Percentiles rank a stretch among this genome's conserved stretches.
Evolutionary conservation across 2,888 invertebrate species (phyloP).

Genomic region (Oscheius sp.): DNA sequence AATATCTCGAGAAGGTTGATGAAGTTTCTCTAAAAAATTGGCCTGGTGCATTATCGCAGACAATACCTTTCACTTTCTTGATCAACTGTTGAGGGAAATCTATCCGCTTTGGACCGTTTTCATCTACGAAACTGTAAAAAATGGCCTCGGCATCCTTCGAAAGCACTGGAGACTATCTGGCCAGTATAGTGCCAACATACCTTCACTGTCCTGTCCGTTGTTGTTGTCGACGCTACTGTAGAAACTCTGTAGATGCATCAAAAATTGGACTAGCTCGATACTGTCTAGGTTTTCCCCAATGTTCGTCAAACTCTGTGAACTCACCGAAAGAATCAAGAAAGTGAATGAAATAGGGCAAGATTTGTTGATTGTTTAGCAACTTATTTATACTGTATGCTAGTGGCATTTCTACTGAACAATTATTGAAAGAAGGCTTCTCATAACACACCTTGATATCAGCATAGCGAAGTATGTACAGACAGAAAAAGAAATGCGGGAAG

Average conservation of each 20-base stretch:
- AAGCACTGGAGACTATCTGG: not conserved
- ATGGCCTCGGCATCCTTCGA: conserved; percentile 18
- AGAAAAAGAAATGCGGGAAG: not conserved
- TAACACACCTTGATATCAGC: not conserved
- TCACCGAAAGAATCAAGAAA: conserved; percentile 26
- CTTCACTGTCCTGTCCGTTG: not conserved
- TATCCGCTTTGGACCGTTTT: conserved; percentile 8
- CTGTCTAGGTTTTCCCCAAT: not conserved
- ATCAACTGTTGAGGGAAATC: conserved; percentile 6
- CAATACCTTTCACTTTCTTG: not conserved
- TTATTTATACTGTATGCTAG: conserved; percentile 24
- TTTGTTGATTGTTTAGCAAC: conserved; percentile 21
- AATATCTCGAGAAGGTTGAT: not conserved
- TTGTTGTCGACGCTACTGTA: not conserved
- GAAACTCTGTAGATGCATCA: conserved; percentile 28
- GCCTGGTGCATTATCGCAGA: not conserved
- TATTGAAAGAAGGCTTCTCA: not conserved
- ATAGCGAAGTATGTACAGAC: not conserved
- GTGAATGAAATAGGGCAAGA: conserved; percentile 29
- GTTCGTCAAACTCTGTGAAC: not conserved
- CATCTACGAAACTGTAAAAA: conserved; percentile 7
- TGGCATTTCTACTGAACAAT: conserved; percentile 5
- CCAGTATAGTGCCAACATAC: not conserved
- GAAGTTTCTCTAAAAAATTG: conserved; percentile 10
- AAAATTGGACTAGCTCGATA: conserved; percentile 19